phyloP scores from a whole-genome alignment of 2,888 invertebrate species.

The Ochropleura plecta region DNA sequence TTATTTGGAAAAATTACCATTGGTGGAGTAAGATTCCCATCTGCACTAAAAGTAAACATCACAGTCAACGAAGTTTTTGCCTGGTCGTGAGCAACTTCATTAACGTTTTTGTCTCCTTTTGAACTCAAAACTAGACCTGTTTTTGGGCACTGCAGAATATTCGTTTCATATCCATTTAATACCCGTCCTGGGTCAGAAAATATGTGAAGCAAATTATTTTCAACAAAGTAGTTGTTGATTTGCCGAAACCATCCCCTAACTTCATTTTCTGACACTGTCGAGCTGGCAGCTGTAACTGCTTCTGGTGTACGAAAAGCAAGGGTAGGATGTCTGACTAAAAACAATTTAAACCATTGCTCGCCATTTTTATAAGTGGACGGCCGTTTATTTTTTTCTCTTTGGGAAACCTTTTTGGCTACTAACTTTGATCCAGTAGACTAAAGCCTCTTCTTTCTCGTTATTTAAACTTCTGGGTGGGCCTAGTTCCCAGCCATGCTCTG shows the following conservation, averaged over 20 bases:
- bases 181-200: constrained; percentile 32
- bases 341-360: constrained; percentile 9
- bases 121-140: no score
- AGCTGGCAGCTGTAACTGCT: constrained; percentile 71
- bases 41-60: no score
- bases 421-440: constrained; percentile 69
- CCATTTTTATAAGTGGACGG: constrained; percentile 1
- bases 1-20: no score
- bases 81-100: no score
- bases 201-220: constrained; percentile 6
- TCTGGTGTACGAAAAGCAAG: constrained; percentile 62
- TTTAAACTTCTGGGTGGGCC: constrained; percentile 13
- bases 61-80: no score
- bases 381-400: not conserved
- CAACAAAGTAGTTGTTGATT: constrained; percentile 31
- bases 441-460: constrained; percentile 65
- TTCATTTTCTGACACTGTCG: constrained; percentile 70
- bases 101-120: no score
- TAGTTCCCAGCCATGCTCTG: constrained; percentile 6
- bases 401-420: constrained; percentile 8
- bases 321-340: constrained; percentile 7
- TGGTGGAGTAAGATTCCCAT: no score
- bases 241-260: constrained; percentile 64
- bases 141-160: no score
- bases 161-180: constrained; percentile 65